phyloP scores from a whole-genome alignment of 2,888 invertebrate species.

The Odontocerum albicorne region DNA sequence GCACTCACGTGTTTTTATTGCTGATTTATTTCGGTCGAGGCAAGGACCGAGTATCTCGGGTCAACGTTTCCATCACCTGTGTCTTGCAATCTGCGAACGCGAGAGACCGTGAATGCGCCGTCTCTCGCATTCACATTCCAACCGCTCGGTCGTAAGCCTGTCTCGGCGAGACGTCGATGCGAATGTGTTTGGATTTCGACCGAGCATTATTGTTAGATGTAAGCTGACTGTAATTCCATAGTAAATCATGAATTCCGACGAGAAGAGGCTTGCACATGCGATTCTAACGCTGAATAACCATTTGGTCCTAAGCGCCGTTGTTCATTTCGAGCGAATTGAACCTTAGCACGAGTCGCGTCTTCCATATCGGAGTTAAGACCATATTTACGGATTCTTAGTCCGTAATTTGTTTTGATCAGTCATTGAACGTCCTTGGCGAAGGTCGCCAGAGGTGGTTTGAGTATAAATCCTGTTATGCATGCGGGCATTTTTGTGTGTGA shows the following conservation, averaged over 20 bases:
- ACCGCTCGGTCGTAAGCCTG: not conserved
- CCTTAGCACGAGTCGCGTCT: not conserved
- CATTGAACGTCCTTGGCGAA: slow-evolving; percentile 25
- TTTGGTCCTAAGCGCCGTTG: no score
- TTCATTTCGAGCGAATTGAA: slow-evolving; percentile 1
- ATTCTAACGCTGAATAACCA: no score
- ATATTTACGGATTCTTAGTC: no score
- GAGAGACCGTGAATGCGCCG: slow-evolving; percentile 5
- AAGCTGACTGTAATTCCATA: not conserved
- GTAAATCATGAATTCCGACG: not conserved
- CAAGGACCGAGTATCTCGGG: slow-evolving; percentile 23
- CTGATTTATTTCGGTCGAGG: slow-evolving; percentile 21
- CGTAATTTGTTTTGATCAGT: not conserved
- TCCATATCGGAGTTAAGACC: not conserved
- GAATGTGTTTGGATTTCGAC: not conserved
- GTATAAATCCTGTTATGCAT: slow-evolving; percentile 15
- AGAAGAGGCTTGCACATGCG: no score
- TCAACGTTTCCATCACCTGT: slow-evolving; percentile 20
- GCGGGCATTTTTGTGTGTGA: no score
- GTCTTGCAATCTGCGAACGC: slow-evolving; percentile 8
- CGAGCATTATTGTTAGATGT: not conserved
- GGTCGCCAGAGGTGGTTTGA: slow-evolving; percentile 14
- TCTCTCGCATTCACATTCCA: slow-evolving; percentile 9
- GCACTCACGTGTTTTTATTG: not conserved
- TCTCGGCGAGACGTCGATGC: not conserved